Conservation (phyloP, 2,888 invertebrate species). For the Dugesia japonica region DNA sequence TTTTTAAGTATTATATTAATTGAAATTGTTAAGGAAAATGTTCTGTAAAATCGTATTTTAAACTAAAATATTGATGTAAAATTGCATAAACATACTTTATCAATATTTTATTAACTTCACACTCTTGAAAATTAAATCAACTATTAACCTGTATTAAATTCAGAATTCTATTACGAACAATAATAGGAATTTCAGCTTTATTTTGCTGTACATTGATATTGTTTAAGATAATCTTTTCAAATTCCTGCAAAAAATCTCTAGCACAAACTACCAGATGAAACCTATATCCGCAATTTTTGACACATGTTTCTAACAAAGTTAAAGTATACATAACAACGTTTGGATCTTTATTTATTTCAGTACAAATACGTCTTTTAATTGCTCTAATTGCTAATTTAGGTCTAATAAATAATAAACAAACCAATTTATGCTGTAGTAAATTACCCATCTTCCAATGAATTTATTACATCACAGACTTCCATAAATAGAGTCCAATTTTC, state of each 20-base stretch:
- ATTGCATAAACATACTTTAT: too few species aligned
- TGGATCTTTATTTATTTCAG: constrained; percentile 81
- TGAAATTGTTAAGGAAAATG: too few species aligned
- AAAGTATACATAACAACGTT: constrained; percentile 78
- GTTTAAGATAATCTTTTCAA: constrained; percentile 61
- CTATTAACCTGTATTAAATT: constrained; percentile 64
- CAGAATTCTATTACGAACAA: constrained; percentile 79
- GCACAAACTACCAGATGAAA: constrained; percentile 73
- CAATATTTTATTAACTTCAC: too few species aligned
- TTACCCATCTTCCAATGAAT: constrained; percentile 70
- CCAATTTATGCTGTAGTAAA: constrained; percentile 47
- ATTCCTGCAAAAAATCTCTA: constrained; percentile 75
- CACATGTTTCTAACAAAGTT: constrained; percentile 79
- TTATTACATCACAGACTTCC: constrained; percentile 95
- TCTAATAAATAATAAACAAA: constrained; percentile 36
- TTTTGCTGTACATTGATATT: constrained; percentile 96
- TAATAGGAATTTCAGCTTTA: constrained; percentile 63
- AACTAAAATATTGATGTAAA: too few species aligned
- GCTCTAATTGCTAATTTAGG: constrained; percentile 82
- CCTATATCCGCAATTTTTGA: constrained; percentile 84
- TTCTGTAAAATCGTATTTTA: too few species aligned
- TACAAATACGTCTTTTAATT: constrained; percentile 68
- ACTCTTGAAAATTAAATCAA: too few species aligned
- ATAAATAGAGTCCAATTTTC: constrained; percentile 97
- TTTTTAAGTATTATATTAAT: too few species aligned